phyloP scores from a whole-genome alignment of 1,140 invertebrate species.

The Lucilia sericata region DNA sequence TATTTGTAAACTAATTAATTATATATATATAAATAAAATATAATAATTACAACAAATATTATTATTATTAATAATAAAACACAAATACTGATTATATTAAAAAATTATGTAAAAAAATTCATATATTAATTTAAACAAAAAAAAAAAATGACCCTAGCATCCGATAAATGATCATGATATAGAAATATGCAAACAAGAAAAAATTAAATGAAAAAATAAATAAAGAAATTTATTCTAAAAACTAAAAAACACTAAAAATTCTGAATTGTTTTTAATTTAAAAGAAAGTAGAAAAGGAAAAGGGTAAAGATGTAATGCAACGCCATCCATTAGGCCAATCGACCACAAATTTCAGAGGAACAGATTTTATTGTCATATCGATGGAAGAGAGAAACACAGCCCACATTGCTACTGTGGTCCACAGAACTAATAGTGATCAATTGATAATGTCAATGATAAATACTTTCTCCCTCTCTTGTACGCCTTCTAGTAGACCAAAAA shows the following conservation, averaged over 20 bases:
- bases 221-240: slow-evolving; percentile 42
- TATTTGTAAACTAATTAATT: slow-evolving; percentile 38
- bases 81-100: background rate
- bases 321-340: too few species aligned
- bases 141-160: slow-evolving; percentile 35
- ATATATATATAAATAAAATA: background rate
- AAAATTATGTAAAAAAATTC: slow-evolving; percentile 33
- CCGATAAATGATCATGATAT: slow-evolving; percentile 33
- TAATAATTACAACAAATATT: slow-evolving; percentile 17
- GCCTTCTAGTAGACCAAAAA: too few species aligned
- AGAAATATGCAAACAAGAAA: slow-evolving; percentile 26
- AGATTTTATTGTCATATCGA: too few species aligned
- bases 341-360: too few species aligned
- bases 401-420: too few species aligned
- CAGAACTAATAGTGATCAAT: too few species aligned
- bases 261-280: background rate
- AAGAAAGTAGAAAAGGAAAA: too few species aligned
- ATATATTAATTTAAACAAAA: slow-evolving; percentile 31
- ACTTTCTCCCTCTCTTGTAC: too few species aligned
- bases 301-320: too few species aligned
- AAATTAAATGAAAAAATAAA: slow-evolving; percentile 29
- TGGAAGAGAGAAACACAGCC: too few species aligned
- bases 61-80: background rate
- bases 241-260: slow-evolving; percentile 28
- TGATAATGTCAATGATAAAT: too few species aligned